These are phyloP conservation scores for Drosophila mercatorum DNA, from an alignment of 2,888 invertebrate species.

Conservation along the genomic window DNA sequence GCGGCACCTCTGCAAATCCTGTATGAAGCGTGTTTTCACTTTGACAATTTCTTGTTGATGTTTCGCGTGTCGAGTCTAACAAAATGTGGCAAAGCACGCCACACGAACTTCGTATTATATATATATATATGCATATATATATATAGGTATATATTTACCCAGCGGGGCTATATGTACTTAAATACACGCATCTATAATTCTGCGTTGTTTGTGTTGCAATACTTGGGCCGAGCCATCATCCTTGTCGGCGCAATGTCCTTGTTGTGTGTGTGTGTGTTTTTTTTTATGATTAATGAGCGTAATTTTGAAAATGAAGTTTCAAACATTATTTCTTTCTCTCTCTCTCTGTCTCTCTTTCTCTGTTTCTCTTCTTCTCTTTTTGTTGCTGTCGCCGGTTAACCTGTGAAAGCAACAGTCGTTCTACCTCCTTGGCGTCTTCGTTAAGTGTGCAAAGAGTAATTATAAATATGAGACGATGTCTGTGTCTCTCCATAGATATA, in stretches of 20 bases:
- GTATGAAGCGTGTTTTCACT: constrained; percentile 20
- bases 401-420: constrained; percentile 25
- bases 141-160: too few relatives aligned
- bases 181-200: constrained; percentile 38
- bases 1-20: constrained; percentile 20
- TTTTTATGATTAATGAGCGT: constrained; percentile 68
- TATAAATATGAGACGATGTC: constrained; percentile 63
- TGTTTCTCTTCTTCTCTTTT: not conserved
- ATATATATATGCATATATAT: not conserved
- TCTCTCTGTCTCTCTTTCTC: not conserved
- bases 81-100: constrained; percentile 59
- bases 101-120: not conserved
- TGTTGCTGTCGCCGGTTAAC: constrained; percentile 6
- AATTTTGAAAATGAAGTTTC: constrained; percentile 69
- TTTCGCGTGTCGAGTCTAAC: constrained; percentile 61
- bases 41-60: constrained; percentile 42
- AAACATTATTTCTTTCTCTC: constrained; percentile 8
- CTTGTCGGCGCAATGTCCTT: constrained; percentile 6
- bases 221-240: not conserved
- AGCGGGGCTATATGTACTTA: not conserved
- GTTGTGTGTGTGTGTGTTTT: constrained; percentile 18
- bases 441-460: constrained; percentile 76
- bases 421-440: constrained; percentile 49
- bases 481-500: constrained; percentile 8
- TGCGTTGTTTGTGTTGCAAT: constrained; percentile 10